phyloP scores from a whole-genome alignment of 2,797 vertebrate species.

The Phataginus tricuspis region DNA sequence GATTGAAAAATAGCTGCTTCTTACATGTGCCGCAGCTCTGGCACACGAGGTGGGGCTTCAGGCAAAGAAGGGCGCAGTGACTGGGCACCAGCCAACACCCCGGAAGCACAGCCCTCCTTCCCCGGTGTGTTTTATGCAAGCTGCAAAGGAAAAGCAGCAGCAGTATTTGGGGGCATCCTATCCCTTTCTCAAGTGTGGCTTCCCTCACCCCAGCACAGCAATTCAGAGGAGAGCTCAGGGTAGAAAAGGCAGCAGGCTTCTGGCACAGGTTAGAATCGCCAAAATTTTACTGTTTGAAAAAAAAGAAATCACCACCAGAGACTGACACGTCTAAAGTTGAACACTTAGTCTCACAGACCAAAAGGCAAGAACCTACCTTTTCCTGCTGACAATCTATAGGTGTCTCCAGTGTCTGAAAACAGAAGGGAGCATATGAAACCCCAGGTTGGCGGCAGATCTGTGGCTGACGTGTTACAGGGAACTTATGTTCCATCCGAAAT shows the following conservation, averaged over 20 bases:
- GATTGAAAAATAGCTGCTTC: slow-evolving; percentile 7
- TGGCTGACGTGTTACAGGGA: not conserved
- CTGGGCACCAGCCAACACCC: not conserved
- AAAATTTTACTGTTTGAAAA: not conserved
- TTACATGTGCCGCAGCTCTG: not conserved
- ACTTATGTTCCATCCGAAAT: not conserved
- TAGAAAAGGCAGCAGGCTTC: not conserved
- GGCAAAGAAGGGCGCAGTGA: not conserved
- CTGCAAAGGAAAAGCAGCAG: not conserved
- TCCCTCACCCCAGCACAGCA: not conserved
- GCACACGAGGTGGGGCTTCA: not conserved
- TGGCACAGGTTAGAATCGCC: not conserved
- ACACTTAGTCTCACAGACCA: not conserved
- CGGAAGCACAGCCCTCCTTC: not conserved
- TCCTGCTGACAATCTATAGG: not conserved
- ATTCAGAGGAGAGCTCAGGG: not conserved
- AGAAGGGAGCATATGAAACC: not conserved
- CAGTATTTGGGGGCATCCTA: not conserved
- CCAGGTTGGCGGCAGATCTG: not conserved
- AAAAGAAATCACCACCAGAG: not conserved
- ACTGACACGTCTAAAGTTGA: not conserved
- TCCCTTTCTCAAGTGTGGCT: not conserved
- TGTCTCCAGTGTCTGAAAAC: not conserved
- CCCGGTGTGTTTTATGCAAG: not conserved
- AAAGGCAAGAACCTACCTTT: not conserved